A percentile compares a stretch with the other conserved stretches of the same genome.
These are phyloP conservation scores for Phaonia tiefii DNA, from an alignment of 2,888 invertebrate species.

Conservation along the genomic window DNA sequence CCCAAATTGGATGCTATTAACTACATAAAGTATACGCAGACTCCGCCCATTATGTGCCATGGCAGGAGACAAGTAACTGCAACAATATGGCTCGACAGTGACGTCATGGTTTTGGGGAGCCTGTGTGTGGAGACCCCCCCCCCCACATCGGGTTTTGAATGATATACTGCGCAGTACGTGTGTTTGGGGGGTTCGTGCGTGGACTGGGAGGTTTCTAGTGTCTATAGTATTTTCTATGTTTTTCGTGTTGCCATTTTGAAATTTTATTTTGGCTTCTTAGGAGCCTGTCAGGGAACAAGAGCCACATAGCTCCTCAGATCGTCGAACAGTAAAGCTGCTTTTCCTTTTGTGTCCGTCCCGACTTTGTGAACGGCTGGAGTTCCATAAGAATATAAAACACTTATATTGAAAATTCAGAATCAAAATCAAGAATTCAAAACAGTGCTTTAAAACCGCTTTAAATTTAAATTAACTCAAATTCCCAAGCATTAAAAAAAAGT, in stretches of 20 bases:
- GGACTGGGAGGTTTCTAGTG: too few relatives aligned
- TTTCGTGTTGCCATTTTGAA: slow-evolving; percentile 72
- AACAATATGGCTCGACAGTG: slow-evolving; percentile 65
- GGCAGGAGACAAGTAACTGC: too few relatives aligned
- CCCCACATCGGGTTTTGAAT: background rate
- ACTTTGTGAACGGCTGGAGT: slow-evolving; percentile 67
- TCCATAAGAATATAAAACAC: background rate
- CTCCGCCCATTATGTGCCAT: slow-evolving; percentile 54
- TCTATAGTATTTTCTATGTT: too few relatives aligned
- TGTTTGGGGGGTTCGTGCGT: slow-evolving; percentile 52
- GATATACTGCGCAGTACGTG: background rate
- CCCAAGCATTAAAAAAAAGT: slow-evolving; percentile 32
- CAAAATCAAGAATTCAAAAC: slow-evolving; percentile 27
- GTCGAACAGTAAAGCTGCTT: slow-evolving; percentile 81
- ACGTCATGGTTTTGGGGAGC: slow-evolving; percentile 70
- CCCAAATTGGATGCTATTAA: background rate
- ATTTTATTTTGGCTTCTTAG: slow-evolving; percentile 74
- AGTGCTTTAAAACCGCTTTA: slow-evolving; percentile 50
- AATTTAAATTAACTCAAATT: slow-evolving; percentile 32
- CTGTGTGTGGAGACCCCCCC: slow-evolving; percentile 31
- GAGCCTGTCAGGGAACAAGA: slow-evolving; percentile 74
- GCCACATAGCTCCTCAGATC: slow-evolving; percentile 80
- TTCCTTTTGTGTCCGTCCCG: slow-evolving; percentile 74
- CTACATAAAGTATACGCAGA: slow-evolving; percentile 44
- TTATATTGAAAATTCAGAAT: slow-evolving; percentile 24